These are phyloP conservation scores for Aurelia aurita complex sp. Pacific DNA, from an alignment of 30 jellyfish, hydroid and myxozoan genomes.

Conservation along the genomic window DNA sequence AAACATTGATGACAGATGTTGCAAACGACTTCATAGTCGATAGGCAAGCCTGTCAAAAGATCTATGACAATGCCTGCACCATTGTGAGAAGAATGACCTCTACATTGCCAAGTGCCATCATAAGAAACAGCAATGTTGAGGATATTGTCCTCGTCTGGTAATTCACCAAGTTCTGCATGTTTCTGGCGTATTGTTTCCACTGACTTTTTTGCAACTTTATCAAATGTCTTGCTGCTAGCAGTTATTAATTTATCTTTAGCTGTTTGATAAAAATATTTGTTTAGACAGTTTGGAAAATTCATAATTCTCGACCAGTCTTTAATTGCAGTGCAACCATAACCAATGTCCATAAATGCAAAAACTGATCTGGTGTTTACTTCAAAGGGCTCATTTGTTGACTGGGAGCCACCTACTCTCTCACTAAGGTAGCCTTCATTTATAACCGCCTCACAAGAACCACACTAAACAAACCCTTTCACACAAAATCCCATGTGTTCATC, in stretches of 20 bases:
- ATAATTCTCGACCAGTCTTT: slow-evolving; percentile 16
- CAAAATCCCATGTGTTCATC: neutral
- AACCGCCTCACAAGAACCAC: neutral
- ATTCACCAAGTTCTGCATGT: too few species aligned
- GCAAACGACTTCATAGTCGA: too few species aligned
- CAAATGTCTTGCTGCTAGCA: neutral
- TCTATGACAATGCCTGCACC: too few species aligned
- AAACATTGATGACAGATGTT: too few species aligned
- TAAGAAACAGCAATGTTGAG: too few species aligned
- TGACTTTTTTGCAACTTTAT: neutral
- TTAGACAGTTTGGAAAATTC: slow-evolving; percentile 5
- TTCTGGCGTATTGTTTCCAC: too few species aligned
- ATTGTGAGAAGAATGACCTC: too few species aligned
- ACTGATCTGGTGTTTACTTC: slow-evolving; percentile 25
- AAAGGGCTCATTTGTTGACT: slow-evolving; percentile 6
- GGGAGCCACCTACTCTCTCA: slow-evolving; percentile 17
- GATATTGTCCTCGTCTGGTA: too few species aligned
- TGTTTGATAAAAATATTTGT: slow-evolving; percentile 10
- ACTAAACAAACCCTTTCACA: neutral
- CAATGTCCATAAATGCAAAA: slow-evolving; percentile 36
- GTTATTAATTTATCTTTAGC: neutral
- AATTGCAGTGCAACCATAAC: slow-evolving; percentile 42
- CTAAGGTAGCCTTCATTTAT: slow-evolving; percentile 10
- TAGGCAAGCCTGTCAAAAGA: too few species aligned
- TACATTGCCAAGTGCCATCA: too few species aligned